Conservation (phyloP, 2,797 vertebrate species). For the Gypaetus barbatus region DNA sequence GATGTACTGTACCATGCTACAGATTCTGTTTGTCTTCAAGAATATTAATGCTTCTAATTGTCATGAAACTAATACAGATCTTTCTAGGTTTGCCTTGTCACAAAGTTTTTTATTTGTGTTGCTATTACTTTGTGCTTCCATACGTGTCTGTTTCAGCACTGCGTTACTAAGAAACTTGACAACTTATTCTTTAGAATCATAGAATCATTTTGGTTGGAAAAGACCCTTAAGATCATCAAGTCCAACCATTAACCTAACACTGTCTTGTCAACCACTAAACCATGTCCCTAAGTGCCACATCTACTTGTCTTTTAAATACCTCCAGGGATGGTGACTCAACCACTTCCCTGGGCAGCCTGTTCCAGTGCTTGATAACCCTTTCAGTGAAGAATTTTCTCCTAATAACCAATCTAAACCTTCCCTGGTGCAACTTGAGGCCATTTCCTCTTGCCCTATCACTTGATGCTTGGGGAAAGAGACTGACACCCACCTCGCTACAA, state of each 20-base stretch:
- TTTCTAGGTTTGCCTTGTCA: background rate
- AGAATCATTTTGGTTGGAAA: background rate
- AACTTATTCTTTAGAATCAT: background rate
- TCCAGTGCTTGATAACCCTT: background rate
- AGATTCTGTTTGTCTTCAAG: background rate
- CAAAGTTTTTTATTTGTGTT: background rate
- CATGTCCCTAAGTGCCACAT: background rate
- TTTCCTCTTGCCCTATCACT: background rate
- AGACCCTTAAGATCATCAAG: background rate
- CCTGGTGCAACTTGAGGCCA: background rate
- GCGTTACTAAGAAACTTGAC: background rate
- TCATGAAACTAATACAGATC: background rate
- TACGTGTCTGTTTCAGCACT: background rate
- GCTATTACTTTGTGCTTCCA: background rate
- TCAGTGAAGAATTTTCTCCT: background rate
- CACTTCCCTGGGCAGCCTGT: background rate
- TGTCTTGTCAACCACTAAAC: background rate
- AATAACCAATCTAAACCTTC: background rate
- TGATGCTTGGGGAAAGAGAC: background rate
- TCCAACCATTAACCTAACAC: background rate
- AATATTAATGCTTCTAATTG: background rate
- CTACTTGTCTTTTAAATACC: background rate
- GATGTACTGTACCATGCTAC: background rate
- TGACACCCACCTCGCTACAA: background rate
- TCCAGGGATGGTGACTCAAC: background rate